phyloP scores from a whole-genome alignment of 2,888 invertebrate genomes.

The Melangyna quadrimaculata region DNA sequence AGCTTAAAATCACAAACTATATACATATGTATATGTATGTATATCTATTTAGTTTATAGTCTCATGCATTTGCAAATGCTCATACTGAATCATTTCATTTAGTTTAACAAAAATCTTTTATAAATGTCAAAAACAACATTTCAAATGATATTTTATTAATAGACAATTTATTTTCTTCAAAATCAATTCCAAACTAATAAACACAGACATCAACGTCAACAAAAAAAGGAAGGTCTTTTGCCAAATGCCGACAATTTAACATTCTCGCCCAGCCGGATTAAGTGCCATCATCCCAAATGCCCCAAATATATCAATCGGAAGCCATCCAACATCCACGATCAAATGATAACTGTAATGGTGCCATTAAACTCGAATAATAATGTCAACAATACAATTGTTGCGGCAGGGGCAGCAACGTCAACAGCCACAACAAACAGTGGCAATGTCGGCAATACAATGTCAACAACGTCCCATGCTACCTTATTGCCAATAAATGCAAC shows the following conservation, averaged over 20 bases:
- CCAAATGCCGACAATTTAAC: slow-evolving; percentile 81
- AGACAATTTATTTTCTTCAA: slow-evolving; percentile 34
- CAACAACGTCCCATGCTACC: slow-evolving; percentile 43
- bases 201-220: slow-evolving; percentile 79
- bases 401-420: slow-evolving; percentile 43
- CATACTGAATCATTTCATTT: slow-evolving; percentile 62
- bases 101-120: slow-evolving; percentile 30
- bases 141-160: slow-evolving; percentile 31
- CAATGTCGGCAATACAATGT: slow-evolving; percentile 52
- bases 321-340: slow-evolving; percentile 80
- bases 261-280: slow-evolving; percentile 81
- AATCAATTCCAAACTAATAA: slow-evolving; percentile 13
- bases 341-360: slow-evolving; percentile 81
- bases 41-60: slow-evolving; percentile 25
- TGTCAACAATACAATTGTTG: slow-evolving; percentile 72
- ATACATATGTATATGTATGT: too few relatives aligned
- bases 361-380: slow-evolving; percentile 80
- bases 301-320: slow-evolving; percentile 79
- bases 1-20: slow-evolving; percentile 41
- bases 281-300: slow-evolving; percentile 81
- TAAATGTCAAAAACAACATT: not conserved
- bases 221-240: slow-evolving; percentile 80
- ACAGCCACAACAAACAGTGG: slow-evolving; percentile 44
- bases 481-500: slow-evolving; percentile 40
- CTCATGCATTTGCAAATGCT: slow-evolving; percentile 59